Evolutionary conservation across 1,140 invertebrate genomes (phyloP).

Genomic region (Contarinia nasturtii): DNA sequence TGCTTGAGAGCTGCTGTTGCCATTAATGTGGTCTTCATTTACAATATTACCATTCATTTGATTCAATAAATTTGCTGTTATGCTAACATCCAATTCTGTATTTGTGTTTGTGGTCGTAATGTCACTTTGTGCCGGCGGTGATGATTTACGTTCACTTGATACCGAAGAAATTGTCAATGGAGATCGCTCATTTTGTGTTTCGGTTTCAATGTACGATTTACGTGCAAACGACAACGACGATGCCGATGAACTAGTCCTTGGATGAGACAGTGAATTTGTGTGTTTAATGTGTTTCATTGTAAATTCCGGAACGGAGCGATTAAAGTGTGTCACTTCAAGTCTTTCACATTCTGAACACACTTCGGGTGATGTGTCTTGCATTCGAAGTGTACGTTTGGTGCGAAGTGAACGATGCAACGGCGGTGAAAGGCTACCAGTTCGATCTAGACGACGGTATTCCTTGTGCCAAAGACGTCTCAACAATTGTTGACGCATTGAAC

Average conservation of each 20-base stretch:
- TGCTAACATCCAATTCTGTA: too few relatives aligned
- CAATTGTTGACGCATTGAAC: constrained; percentile 1
- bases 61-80: too few relatives aligned
- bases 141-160: too few relatives aligned
- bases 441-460: background rate
- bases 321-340: background rate
- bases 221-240: background rate
- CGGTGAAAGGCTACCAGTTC: constrained; percentile 1
- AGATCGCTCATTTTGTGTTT: too few relatives aligned
- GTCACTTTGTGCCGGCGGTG: too few relatives aligned
- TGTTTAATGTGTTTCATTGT: background rate
- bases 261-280: background rate
- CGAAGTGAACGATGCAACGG: constrained; percentile 1
- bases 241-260: background rate
- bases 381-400: too few relatives aligned
- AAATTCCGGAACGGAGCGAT: background rate
- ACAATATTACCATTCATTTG: too few relatives aligned
- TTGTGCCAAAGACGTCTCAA: constrained; percentile 2
- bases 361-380: background rate
- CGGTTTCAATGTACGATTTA: too few relatives aligned
- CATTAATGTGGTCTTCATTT: too few relatives aligned
- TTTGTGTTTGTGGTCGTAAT: too few relatives aligned
- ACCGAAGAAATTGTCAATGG: too few relatives aligned
- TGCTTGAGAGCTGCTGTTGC: too few relatives aligned
- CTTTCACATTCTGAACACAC: background rate